Percentiles rank a stretch among this genome's conserved stretches.
These are phyloP conservation scores for Drosophila setifemur DNA, from an alignment of 1,140 invertebrate species.

Conservation along the genomic window DNA sequence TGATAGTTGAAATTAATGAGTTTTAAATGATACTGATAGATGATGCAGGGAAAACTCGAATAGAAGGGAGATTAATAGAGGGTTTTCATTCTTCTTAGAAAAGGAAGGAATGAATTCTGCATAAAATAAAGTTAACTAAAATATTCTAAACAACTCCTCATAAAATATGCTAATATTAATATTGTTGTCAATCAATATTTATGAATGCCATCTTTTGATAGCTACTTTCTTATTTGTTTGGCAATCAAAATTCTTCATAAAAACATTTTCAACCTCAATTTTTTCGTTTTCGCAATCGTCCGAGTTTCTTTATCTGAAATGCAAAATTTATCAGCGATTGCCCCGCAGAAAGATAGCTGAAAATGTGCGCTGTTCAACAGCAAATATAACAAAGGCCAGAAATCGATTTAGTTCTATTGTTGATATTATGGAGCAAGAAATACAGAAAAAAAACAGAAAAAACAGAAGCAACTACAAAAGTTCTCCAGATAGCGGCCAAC, in stretches of 20 bases:
- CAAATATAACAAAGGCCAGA: conserved; percentile 14
- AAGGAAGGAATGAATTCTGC: too few relatives aligned
- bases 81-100: too few relatives aligned
- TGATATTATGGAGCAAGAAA: conserved; percentile 27
- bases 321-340: conserved; percentile 51
- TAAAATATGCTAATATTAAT: too few relatives aligned
- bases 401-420: conserved; percentile 33
- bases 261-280: not conserved
- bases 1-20: too few relatives aligned
- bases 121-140: too few relatives aligned
- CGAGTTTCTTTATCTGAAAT: conserved; percentile 35
- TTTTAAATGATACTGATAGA: too few relatives aligned
- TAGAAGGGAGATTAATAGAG: too few relatives aligned
- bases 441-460: too few relatives aligned
- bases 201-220: conserved; percentile 25
- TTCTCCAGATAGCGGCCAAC: conserved; percentile 19
- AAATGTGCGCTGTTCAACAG: conserved; percentile 25
- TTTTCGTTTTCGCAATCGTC: not conserved
- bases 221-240: too few relatives aligned
- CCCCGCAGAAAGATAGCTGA: conserved; percentile 31
- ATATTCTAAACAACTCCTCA: too few relatives aligned
- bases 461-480: conserved; percentile 18
- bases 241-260: not conserved
- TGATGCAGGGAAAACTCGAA: too few relatives aligned
- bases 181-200: too few relatives aligned